A percentile compares a stretch with the other conserved stretches of the same genome.
phyloP scores from a whole-genome alignment of 2,113 vertebrate genomes.

The Xiphophorus hellerii region DNA sequence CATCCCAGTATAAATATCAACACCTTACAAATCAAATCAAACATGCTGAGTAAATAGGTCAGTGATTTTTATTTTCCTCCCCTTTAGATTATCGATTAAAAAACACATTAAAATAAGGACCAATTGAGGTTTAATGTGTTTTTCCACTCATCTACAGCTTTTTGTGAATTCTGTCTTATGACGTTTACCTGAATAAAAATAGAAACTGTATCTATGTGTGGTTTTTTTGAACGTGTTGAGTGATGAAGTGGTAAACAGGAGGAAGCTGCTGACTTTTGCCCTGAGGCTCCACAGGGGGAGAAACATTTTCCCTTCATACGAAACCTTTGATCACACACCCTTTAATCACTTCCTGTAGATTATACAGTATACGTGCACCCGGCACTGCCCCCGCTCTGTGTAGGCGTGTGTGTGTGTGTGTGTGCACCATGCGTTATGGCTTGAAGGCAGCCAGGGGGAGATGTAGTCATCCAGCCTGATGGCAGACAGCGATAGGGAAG shows the following conservation, averaged over 20 bases:
- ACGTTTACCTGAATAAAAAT: no score
- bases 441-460: conserved; percentile 36
- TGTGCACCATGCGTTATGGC: conserved; percentile 10
- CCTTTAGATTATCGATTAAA: no score
- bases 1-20: no score
- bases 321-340: conserved; percentile 68
- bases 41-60: no score
- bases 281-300: conserved; percentile 31
- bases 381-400: conserved; percentile 41
- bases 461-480: conserved; percentile 59
- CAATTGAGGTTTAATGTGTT: no score
- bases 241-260: conserved; percentile 24
- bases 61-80: no score
- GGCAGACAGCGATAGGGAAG: conserved; percentile 63
- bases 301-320: conserved; percentile 58
- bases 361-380: conserved; percentile 68
- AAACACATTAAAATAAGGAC: no score
- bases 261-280: conserved; percentile 31
- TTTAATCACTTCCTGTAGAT: conserved; percentile 75
- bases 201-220: neutral
- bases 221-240: neutral
- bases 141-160: no score
- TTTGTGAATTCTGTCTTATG: neutral
- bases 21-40: no score
- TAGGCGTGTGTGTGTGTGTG: conserved; percentile 5